These are phyloP conservation scores for Agriopis marginaria DNA, from an alignment of 2,888 invertebrate genomes.

Conservation along the genomic window DNA sequence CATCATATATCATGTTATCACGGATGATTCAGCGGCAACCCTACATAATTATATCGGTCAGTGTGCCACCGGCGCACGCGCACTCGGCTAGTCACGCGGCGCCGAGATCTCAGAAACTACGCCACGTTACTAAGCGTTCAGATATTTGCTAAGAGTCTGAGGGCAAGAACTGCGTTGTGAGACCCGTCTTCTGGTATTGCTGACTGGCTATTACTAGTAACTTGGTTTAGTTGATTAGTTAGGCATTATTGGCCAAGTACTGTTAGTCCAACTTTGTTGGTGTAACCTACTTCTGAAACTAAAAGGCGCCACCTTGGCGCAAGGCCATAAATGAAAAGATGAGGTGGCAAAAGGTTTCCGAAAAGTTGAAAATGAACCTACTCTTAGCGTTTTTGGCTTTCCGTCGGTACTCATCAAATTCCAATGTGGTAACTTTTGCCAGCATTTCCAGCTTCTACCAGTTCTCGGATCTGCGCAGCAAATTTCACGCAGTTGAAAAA, in stretches of 20 bases:
- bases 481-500: conserved; percentile 5
- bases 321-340: background rate
- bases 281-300: background rate
- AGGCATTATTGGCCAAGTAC: background rate
- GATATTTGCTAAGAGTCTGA: conserved; percentile 15
- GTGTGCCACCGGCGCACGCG: conserved; percentile 66
- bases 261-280: background rate
- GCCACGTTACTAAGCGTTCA: conserved; percentile 32
- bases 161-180: conserved; percentile 11
- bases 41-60: conserved; percentile 67
- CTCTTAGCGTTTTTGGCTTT: background rate
- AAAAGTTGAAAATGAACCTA: background rate
- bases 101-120: conserved; percentile 31
- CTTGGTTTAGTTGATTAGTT: background rate
- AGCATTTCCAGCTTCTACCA: background rate
- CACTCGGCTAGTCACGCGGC: conserved; percentile 58
- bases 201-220: background rate
- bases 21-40: conserved; percentile 31
- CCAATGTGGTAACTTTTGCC: background rate
- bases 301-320: background rate
- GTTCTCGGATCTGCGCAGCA: conserved; percentile 13
- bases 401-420: background rate
- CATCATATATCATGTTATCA: conserved; percentile 16
- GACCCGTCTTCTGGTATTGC: background rate
- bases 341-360: too few species aligned